These are phyloP conservation scores for Euglossa dilemma DNA, from an alignment of 1,140 invertebrate genomes.

Conservation along the genomic window DNA sequence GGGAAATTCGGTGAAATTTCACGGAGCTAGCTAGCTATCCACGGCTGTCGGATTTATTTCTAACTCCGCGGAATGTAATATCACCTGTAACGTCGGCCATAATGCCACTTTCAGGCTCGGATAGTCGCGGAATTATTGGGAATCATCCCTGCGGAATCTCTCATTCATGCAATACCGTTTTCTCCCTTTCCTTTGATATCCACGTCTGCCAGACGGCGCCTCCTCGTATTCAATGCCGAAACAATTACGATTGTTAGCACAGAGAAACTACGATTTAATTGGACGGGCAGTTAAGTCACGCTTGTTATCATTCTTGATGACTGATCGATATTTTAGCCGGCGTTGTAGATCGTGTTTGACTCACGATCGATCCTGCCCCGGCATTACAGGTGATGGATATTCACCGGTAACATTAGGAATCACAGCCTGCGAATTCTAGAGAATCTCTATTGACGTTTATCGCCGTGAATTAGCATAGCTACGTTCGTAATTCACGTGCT, in stretches of 20 bases:
- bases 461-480: constrained; percentile 41
- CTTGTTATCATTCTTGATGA: constrained; percentile 40
- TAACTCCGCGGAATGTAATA: neutral
- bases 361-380: constrained; percentile 13
- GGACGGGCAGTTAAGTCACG: constrained; percentile 42
- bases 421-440: constrained; percentile 46
- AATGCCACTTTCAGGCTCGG: neutral
- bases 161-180: neutral
- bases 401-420: constrained; percentile 45
- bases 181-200: constrained; percentile 41
- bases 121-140: constrained; percentile 47
- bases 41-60: neutral
- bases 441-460: constrained; percentile 53
- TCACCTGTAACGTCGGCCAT: neutral
- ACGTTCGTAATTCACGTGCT: constrained; percentile 38
- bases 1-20: no score
- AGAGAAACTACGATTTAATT: constrained; percentile 54
- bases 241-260: constrained; percentile 10
- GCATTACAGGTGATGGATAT: constrained; percentile 43
- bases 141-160: constrained; percentile 53
- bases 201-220: neutral
- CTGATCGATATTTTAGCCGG: constrained; percentile 25
- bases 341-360: constrained; percentile 22
- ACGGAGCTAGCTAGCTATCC: no score
- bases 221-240: constrained; percentile 31